Base-by-base conservation (phyloP, 2,797 vertebrate genomes). In the Hippocampus kuda region DNA sequence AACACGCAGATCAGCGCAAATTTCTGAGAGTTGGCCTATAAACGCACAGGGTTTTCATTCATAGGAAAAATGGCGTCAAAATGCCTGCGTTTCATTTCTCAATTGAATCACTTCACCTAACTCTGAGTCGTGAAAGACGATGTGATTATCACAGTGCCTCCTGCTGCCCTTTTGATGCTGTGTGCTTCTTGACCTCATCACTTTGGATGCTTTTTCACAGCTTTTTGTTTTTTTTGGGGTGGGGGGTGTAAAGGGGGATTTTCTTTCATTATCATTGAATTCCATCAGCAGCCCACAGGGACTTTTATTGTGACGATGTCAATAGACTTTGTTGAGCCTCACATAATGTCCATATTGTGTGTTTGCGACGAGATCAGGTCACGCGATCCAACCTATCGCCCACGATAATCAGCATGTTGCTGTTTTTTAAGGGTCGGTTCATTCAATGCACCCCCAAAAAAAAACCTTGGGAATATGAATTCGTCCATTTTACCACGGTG, bases 311-410 rank as follows among this genome's bases (percentile, higher is more conserved):
- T 88, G 70, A 83, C 27, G 38, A 1, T 12, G 69, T 88, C 86
- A 88, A 87, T 88, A 67, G 86, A 82, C 83, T 84, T 85, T 87
- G 85, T 86, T 73, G 73, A 70, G 67, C 60, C 76, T 78, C 67
- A 49, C 79, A 85, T 74, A 74, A 85, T 81, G 75, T 62, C 70
- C 73, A 79, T 15, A 88, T 89, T 87, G 86, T 89, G 5, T 42
- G 57, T 20, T 10, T 1, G 64, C 16, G 59, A 71, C 44, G 66
- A 51, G 72, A 68, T 63, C 73, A 51, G 75, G 75, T 80, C 83
- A 68, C 54, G 15, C 7, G 68, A 67, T 75, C 75, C 2, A 16
- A 44, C n/a, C 3, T 77, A 81, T 84, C 84, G 0, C 60, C 24
- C 20, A 74, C 27, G 80, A 85, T 79, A 77, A 88, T 82, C 77